These are phyloP conservation scores for Propsilocerus akamusi DNA, from an alignment of 1,140 invertebrate genomes.

Conservation along the genomic window DNA sequence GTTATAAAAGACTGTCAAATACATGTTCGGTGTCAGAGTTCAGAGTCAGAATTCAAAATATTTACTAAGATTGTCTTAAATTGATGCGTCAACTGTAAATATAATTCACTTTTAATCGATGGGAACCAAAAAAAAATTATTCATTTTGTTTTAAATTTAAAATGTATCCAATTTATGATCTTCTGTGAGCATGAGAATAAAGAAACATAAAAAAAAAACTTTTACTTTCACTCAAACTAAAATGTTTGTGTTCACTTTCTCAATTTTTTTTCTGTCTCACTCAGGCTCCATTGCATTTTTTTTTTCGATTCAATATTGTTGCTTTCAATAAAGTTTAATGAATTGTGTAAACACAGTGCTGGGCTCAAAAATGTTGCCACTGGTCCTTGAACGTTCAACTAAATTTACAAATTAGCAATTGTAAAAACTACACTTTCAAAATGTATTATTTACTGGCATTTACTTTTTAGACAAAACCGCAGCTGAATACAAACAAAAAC, in stretches of 20 bases:
- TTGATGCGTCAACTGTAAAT: too few relatives aligned
- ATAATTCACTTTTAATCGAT: too few relatives aligned
- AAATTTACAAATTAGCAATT: not conserved
- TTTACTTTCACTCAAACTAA: not conserved
- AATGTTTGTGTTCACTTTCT: not conserved
- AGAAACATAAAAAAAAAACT: not conserved
- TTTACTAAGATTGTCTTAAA: too few relatives aligned
- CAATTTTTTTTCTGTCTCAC: too few relatives aligned
- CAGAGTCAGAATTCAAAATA: too few relatives aligned
- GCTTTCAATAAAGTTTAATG: too few relatives aligned
- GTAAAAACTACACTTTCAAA: not conserved
- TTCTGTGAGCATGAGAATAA: not conserved
- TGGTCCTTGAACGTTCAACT: not conserved
- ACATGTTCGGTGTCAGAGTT: too few relatives aligned
- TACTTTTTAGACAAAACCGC: not conserved
- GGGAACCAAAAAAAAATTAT: too few relatives aligned
- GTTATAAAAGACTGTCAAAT: too few relatives aligned
- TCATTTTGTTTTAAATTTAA: not conserved
- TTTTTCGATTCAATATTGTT: not conserved
- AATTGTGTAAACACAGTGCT: not conserved
- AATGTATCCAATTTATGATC: not conserved
- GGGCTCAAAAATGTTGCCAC: not conserved
- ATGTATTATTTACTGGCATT: not conserved
- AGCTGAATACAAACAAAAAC: not conserved
- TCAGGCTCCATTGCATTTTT: not conserved